Evolutionary conservation across 2,797 vertebrate genomes (phyloP), one percentile per base, ranked within the genome.

Genomic region (Microcaecilia unicolor): DNA sequence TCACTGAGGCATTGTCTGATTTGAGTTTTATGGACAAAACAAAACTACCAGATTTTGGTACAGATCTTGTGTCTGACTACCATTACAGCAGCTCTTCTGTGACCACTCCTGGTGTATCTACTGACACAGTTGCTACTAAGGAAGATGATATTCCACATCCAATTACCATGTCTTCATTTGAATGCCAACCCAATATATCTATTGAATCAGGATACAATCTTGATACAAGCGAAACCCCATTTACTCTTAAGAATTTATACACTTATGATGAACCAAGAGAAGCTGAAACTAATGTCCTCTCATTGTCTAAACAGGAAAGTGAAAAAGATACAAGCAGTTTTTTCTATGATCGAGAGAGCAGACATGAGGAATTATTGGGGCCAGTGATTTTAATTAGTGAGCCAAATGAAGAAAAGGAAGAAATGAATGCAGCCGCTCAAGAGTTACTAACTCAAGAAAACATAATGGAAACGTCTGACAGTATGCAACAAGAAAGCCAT

Each of bases 311-410:
- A 28, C 44, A 42, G 41, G 43, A 22, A 41, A 47, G 9, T 61
- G 58, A 37, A 51, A 61, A 10, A 7, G 34, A 9, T 29, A 10
- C 2, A 34, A 44, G 39, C 27, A 32, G 19, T 46, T 44, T 44
- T 46, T 44, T 44, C 35, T 50, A 60, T 34, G 47, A 51, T 55
- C 41, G 15, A 44, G 50, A 69, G 42, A 30, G 32, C 19, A 48
- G 18, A 7, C 34, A 30, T 24, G 52, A 60, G 22, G 64, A 51
- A 22, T 40, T 33, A 31, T 17, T n/a, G 15, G 49, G 47, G 29
- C 55, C 72, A 41, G 54, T 28, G 8, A 57, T 62, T 62, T 73
- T 68, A 30, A 53, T 56, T 38, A 77, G 34, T 32, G 61, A 69
- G 16, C 22, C 62, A 36, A 22, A 11, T 3, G 40, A 73, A 48